These are phyloP conservation scores for Margaritifera margaritifera DNA, from an alignment of 2,888 invertebrate genomes.

Conservation along the genomic window DNA sequence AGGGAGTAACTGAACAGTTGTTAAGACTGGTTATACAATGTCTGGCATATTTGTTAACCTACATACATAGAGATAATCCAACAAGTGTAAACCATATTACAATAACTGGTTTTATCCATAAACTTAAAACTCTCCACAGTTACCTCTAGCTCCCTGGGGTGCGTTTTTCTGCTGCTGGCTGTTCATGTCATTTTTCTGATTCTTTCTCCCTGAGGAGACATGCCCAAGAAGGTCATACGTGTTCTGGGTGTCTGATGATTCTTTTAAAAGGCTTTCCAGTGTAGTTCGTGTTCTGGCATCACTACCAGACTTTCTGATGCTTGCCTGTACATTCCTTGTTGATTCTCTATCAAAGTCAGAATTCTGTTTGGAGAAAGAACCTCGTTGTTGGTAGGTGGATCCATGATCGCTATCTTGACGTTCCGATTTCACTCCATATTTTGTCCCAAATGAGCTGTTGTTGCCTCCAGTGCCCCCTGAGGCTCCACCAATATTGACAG, in stretches of 20 bases:
- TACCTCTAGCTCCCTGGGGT: no score
- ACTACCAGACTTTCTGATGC: conserved; percentile 16
- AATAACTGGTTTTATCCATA: no score
- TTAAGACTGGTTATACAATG: no score
- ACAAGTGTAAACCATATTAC: no score
- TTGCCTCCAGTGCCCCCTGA: conserved; percentile 3
- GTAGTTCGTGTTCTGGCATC: conserved; percentile 29
- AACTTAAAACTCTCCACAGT: no score
- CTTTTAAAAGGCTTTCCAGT: conserved; percentile 32
- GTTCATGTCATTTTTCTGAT: conserved; percentile 10
- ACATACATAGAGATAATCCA: no score
- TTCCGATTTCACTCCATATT: conserved; percentile 24
- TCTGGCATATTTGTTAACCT: no score
- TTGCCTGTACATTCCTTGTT: conserved; percentile 8
- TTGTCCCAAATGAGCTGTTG: conserved; percentile 17
- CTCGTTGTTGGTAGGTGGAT: conserved; percentile 17
- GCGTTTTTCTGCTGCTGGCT: no score
- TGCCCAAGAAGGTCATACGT: conserved; percentile 32
- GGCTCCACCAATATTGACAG: neutral
- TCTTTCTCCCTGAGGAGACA: conserved; percentile 6
- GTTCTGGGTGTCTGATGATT: conserved; percentile 9
- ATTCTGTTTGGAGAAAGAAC: neutral
- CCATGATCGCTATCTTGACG: conserved; percentile 15
- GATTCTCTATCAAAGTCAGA: conserved; percentile 6
- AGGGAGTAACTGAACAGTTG: no score